Evolutionary conservation across 2,888 invertebrate species (phyloP), one percentile per base, ranked within the genome.

Genomic region (Clitarchus hookeri): DNA sequence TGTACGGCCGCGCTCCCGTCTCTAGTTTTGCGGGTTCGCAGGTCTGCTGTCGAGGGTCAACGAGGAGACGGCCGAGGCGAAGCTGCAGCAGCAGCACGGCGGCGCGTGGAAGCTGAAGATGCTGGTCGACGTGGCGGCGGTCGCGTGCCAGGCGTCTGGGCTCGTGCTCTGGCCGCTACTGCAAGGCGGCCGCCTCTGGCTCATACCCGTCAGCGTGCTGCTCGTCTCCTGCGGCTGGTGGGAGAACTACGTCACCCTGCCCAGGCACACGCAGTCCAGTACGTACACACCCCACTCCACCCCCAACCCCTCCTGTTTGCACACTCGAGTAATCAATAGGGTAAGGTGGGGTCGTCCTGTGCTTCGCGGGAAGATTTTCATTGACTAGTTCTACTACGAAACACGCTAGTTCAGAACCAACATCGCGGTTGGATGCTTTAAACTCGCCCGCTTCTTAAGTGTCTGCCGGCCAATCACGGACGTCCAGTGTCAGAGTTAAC

Each of bases 181-280:
- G 87, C 95, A 97, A 90, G 95, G 95, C 23, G 89, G 90, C 88
- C 94, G 95, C 88, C 91, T 97, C 78, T 97, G 97, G 97, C 93
- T 97, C 83, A 96, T 99, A 89, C 98, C 98, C 0, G 93, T 97
- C 0, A 94, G 98, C 0, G 94, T 98, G 77, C 91, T 98, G 86
- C 94, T 98, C 89, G 96, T 98, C 88, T 99, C 99, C 0, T 94
- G 97, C 78, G 97, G 97, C 44, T 99, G 98, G 98, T 99, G 99
- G 99, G 99, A 99, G 92, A 99, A 99, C 92, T 99, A 97, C 91
- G 97, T 98, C 0, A 96, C 97, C 87, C 26, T 36, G 26, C 25
- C 86, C 25, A 94, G 95, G 87, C 95, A 97, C 89, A 98, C 98
- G 86, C 96, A 97, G 0, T 94, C 98, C 88, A 95, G 95, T 95